These are phyloP conservation scores for Thalassarche chlororhynchos DNA, from an alignment of 2,113 vertebrate species.

Conservation along the genomic window DNA sequence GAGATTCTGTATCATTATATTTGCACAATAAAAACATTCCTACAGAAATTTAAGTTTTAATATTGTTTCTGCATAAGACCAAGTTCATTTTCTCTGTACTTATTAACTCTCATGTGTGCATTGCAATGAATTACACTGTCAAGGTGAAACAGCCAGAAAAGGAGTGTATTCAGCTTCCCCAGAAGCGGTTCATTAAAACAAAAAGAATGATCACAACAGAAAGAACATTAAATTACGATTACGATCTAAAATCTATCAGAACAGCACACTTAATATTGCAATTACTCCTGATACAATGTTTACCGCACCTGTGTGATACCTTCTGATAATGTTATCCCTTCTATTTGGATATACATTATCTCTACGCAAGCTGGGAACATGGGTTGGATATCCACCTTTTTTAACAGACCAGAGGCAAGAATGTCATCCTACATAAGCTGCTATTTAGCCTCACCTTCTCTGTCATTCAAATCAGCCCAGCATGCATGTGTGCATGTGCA, in stretches of 20 bases:
- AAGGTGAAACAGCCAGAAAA: neutral
- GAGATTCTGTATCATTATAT: neutral
- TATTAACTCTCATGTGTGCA: neutral
- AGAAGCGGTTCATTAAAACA: neutral
- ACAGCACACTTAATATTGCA: neutral
- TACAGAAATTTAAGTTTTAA: neutral
- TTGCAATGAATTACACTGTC: neutral
- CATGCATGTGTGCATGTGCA: slow-evolving; percentile 45
- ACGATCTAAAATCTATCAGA: neutral
- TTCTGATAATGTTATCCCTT: slow-evolving; percentile 60
- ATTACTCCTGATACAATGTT: slow-evolving; percentile 13
- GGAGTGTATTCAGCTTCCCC: neutral
- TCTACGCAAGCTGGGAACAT: neutral
- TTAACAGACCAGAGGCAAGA: neutral
- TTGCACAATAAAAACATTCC: neutral
- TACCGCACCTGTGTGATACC: slow-evolving; percentile 63
- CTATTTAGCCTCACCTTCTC: neutral
- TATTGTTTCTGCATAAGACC: neutral
- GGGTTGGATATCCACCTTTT: neutral
- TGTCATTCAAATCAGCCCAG: slow-evolving; percentile 28
- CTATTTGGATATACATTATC: slow-evolving; percentile 48
- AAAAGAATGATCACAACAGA: neutral
- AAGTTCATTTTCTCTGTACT: neutral
- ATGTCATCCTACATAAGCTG: neutral
- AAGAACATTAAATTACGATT: neutral